phyloP scores from a whole-genome alignment of 2,113 vertebrate genomes.

The Embiotoca jacksoni region DNA sequence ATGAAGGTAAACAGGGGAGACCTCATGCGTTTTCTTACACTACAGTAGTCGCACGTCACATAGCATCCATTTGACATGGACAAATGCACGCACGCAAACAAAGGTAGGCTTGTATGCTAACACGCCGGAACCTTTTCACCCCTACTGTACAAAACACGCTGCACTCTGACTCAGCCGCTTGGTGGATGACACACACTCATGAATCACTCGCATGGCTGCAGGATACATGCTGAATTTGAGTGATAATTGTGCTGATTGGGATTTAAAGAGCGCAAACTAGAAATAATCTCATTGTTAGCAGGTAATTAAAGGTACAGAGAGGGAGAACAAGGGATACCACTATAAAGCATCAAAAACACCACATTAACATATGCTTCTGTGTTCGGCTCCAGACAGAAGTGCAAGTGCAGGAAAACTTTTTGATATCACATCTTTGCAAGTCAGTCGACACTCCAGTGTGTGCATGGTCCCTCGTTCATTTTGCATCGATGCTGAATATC shows the following conservation, averaged over 20 bases:
- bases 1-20: slow-evolving; percentile 52
- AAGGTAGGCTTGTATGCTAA: slow-evolving; percentile 48
- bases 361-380: too few species aligned
- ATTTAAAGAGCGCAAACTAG: too few species aligned
- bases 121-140: not conserved
- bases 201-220: slow-evolving; percentile 11
- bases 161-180: not conserved
- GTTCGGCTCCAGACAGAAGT: not conserved
- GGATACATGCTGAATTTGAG: slow-evolving; percentile 1
- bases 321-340: not conserved
- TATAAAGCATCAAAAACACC: too few species aligned
- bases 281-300: not conserved
- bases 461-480: not conserved
- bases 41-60: slow-evolving; percentile 31
- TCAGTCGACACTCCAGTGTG: not conserved
- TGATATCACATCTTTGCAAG: not conserved
- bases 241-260: not conserved
- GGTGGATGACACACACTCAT: slow-evolving; percentile 11
- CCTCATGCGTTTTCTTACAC: slow-evolving; percentile 47
- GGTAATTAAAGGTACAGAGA: not conserved
- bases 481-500: not conserved
- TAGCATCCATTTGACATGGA: slow-evolving; percentile 1
- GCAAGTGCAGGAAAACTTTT: slow-evolving; percentile 16
- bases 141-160: slow-evolving; percentile 23
- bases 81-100: slow-evolving; percentile 7